Conservation (phyloP, 23 tunicate species). For the Trididemnum clinides region DNA sequence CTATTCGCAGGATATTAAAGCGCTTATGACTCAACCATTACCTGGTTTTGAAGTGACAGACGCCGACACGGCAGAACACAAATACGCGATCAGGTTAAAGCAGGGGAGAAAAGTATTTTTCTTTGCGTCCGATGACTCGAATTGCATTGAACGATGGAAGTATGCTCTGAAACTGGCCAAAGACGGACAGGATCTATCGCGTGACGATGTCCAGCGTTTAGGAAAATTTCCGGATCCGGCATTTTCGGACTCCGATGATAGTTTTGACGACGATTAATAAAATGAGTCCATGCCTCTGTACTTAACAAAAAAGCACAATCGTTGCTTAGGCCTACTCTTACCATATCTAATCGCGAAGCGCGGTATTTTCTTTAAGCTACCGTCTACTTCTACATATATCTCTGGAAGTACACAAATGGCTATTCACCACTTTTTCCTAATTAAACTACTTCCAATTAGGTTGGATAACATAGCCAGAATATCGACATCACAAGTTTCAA, state of each 20-base stretch:
- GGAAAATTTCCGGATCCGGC: not conserved
- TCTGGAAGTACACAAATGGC: too few species aligned
- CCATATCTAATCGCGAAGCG: too few species aligned
- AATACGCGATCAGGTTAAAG: conserved; percentile 55
- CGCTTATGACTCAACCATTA: conserved; percentile 83
- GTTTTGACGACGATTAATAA: not conserved
- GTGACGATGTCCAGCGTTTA: conserved; percentile 55
- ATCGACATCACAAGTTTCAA: too few species aligned
- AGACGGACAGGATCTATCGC: conserved; percentile 57
- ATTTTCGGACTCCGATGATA: not conserved
- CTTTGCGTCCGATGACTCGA: conserved; percentile 52
- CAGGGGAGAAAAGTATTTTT: conserved; percentile 69
- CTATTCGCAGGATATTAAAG: conserved; percentile 72
- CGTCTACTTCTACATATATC: too few species aligned
- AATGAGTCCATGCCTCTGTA: too few species aligned
- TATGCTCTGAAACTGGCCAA: conserved; percentile 70
- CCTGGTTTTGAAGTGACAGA: conserved; percentile 69
- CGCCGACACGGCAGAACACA: conserved; percentile 56
- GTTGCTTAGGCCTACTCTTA: too few species aligned
- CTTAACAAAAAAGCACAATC: too few species aligned
- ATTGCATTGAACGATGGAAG: conserved; percentile 62
- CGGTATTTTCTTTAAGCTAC: too few species aligned
- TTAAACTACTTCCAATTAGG: too few species aligned
- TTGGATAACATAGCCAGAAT: too few species aligned
- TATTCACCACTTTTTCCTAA: too few species aligned